Evolutionary conservation across 1,140 invertebrate species (phyloP), one percentile per base, ranked within the genome.

Genomic region (Drosophila albomicans): DNA sequence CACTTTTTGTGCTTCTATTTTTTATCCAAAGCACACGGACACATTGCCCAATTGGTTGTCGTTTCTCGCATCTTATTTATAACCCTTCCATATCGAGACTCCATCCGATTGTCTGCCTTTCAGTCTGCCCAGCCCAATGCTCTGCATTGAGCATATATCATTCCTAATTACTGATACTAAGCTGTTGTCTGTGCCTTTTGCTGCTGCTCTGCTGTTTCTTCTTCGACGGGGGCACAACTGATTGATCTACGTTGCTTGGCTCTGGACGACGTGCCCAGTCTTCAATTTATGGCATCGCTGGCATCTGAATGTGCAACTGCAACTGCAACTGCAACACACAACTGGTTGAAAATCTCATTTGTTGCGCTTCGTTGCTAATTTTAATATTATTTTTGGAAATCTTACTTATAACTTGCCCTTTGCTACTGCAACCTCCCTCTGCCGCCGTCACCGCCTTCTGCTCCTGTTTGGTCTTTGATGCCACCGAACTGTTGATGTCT

Each of bases 331-430:
- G 45, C 45, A 51, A 46, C 58, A 49, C 46, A 38, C 59, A 46
- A 77, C 61, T 67, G 63, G 32, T 69, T 58, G 72, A 75, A 71
- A 81, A 88, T 70, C 68, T 82, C 85, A 89, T 89, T 89, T 89
- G 78, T 78, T 81, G 72, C 86, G 85, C 86, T 78, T 81, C 75
- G 69, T 89, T 88, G 85, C 85, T 88, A 79, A 88, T 89, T 89
- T 88, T 89, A 78, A 88, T 89, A 88, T 88, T 89, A 89, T 89
- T 89, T 89, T 90, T 81, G 85, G 86, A 89, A 76, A 85, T 79
- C 78, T 85, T 74, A 89, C 78, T 85, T 74, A 89, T 85, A 88
- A 79, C 71, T 79, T 75, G 74, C 69, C 76, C 66, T 78, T 69
- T 58, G 78, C 75, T 30, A 38, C 64, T 16, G 54, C 30, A 30